These are phyloP conservation scores for Syncerus caffer DNA, from an alignment of 2,797 vertebrate genomes.

Conservation along the genomic window DNA sequence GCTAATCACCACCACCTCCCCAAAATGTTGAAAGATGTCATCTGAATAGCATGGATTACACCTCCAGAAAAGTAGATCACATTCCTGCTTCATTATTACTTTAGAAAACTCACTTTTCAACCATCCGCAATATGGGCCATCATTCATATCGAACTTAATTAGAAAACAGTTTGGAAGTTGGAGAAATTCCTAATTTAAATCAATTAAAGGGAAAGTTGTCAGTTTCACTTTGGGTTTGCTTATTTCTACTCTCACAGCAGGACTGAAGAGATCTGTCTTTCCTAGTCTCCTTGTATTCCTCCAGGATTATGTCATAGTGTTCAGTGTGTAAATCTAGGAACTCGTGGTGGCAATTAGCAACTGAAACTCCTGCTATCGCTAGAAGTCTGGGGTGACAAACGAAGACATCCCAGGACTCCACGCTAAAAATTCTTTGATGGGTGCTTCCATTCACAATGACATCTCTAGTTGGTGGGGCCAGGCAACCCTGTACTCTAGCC, in stretches of 20 bases:
- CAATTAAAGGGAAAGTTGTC: constrained; percentile 73
- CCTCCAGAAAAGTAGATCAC: constrained; percentile 37
- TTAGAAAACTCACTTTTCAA: constrained; percentile 53
- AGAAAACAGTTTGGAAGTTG: constrained; percentile 69
- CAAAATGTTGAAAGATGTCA: background rate
- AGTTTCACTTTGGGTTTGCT: constrained; percentile 66
- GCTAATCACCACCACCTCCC: background rate
- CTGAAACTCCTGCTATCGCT: constrained; percentile 37
- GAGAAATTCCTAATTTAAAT: constrained; percentile 76
- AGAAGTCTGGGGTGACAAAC: background rate
- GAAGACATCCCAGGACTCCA: constrained; percentile 14
- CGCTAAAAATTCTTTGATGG: constrained; percentile 40
- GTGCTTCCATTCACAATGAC: constrained; percentile 33
- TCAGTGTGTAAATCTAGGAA: constrained; percentile 30
- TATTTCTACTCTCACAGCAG: constrained; percentile 29
- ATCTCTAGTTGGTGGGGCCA: background rate
- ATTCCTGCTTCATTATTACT: constrained; percentile 54
- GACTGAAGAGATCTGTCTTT: constrained; percentile 57
- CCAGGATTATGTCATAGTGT: constrained; percentile 46
- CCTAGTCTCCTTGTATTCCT: constrained; percentile 37
- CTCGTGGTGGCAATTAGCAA: constrained; percentile 58
- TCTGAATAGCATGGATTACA: background rate
- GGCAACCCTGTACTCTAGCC: background rate
- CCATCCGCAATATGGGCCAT: constrained; percentile 33
- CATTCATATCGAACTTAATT: constrained; percentile 62